A percentile compares a stretch with the other conserved stretches of the same genome.
These are phyloP conservation scores for Remorina albescens DNA, from an alignment of 2,797 vertebrate species.

Conservation along the genomic window DNA sequence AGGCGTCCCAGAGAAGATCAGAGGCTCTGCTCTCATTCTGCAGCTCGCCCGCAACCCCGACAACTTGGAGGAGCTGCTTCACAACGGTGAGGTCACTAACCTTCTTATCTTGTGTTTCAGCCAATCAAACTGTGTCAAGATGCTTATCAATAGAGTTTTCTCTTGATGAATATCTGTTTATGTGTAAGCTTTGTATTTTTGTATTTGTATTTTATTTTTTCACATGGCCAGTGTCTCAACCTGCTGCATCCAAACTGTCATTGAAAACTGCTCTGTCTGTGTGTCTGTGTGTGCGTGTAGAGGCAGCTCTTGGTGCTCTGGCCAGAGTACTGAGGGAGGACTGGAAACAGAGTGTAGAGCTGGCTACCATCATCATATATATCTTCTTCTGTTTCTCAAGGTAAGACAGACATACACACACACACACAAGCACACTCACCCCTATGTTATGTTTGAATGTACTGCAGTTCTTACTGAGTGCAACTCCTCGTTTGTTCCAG, in stretches of 20 bases:
- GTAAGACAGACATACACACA: slow-evolving; percentile 44
- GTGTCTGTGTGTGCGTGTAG: slow-evolving; percentile 79
- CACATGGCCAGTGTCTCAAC: not conserved
- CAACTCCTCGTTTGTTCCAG: slow-evolving; percentile 67
- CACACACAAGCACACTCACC: no score
- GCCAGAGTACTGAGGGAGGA: slow-evolving; percentile 96
- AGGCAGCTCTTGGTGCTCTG: slow-evolving; percentile 92
- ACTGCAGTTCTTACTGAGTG: not conserved
- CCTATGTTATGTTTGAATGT: not conserved
- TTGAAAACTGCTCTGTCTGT: not conserved
- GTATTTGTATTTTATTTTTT: not conserved
- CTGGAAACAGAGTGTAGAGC: slow-evolving; percentile 97
- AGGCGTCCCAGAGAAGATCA: slow-evolving; percentile 91
- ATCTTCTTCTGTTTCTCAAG: slow-evolving; percentile 83
- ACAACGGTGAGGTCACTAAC: slow-evolving; percentile 89
- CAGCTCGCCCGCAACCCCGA: slow-evolving; percentile 94
- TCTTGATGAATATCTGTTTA: no score
- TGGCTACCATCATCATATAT: slow-evolving; percentile 94
- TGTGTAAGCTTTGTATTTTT: not conserved
- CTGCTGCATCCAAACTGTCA: not conserved
- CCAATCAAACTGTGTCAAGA: no score
- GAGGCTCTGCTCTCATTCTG: slow-evolving; percentile 90
- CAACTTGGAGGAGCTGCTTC: slow-evolving; percentile 92
- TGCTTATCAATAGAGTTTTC: no score
- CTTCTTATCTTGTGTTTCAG: not conserved